These are phyloP conservation scores for Rotaria magnacalcarata DNA, from an alignment of 2,888 invertebrate genomes.

Conservation along the genomic window DNA sequence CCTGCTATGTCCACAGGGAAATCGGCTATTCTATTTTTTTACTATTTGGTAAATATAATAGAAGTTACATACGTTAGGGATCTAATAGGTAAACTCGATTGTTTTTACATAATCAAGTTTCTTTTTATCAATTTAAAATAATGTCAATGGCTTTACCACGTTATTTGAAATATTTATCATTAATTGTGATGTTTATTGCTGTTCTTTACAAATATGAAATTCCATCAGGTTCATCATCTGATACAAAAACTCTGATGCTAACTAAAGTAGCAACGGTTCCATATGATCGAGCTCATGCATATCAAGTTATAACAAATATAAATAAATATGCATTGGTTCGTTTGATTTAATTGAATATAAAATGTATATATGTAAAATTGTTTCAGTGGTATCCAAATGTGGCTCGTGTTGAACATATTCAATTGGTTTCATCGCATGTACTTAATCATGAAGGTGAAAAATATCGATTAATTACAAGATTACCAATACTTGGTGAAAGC, in stretches of 20 bases:
- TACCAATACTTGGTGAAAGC: background rate
- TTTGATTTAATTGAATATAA: background rate
- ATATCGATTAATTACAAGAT: background rate
- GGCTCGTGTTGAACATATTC: constrained; percentile 2
- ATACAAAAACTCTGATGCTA: background rate
- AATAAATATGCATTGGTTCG: background rate
- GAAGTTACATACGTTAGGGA: background rate
- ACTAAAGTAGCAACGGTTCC: background rate
- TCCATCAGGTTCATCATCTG: background rate
- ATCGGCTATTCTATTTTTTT: background rate
- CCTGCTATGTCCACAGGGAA: background rate
- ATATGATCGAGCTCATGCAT: background rate
- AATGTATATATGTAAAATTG: too few relatives aligned
- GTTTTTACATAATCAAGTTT: background rate
- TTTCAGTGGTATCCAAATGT: constrained; percentile 8
- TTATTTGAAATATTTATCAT: background rate
- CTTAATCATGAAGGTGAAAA: constrained; percentile 12
- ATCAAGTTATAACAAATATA: constrained; percentile 18
- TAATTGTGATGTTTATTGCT: background rate
- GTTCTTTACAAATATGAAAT: background rate
- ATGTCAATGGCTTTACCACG: background rate
- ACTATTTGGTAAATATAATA: background rate
- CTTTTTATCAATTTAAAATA: background rate
- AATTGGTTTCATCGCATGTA: background rate
- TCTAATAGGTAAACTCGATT: background rate